Conservation (phyloP, 2,113 vertebrate species). For the Heloderma charlesbogerti region DNA sequence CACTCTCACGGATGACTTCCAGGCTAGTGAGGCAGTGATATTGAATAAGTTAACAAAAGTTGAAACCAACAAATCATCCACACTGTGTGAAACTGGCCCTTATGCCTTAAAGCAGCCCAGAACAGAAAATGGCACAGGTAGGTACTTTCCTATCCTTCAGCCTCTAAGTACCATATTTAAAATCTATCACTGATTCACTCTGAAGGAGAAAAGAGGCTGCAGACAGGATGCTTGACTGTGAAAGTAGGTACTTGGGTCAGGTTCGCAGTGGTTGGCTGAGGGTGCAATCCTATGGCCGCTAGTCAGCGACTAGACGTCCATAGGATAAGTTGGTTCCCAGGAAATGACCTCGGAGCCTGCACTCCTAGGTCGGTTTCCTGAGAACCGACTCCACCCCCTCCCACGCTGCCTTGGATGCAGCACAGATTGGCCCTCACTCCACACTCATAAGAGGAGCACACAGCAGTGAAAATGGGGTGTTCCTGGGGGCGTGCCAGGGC, state of each 20-base stretch:
- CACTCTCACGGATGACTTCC: slow-evolving; percentile 51
- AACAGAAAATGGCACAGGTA: background rate
- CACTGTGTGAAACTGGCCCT: background rate
- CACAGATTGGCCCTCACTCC: too few relatives aligned
- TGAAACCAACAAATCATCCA: slow-evolving; percentile 60
- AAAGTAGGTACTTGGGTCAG: background rate
- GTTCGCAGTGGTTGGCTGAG: background rate
- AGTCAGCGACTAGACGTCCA: too few relatives aligned
- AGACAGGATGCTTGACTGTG: background rate
- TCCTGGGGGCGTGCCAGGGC: too few relatives aligned
- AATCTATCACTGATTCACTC: background rate
- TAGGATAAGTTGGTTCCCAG: too few relatives aligned
- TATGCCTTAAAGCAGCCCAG: slow-evolving; percentile 18
- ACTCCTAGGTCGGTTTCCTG: too few relatives aligned
- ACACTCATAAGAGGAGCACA: too few relatives aligned
- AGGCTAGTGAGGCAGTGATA: slow-evolving; percentile 62
- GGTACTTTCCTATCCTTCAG: slow-evolving; percentile 4
- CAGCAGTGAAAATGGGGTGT: too few relatives aligned
- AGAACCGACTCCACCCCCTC: too few relatives aligned
- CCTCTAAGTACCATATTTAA: background rate
- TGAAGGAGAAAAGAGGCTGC: background rate
- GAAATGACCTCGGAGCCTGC: too few relatives aligned
- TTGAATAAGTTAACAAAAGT: slow-evolving; percentile 63
- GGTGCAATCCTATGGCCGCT: too few relatives aligned
- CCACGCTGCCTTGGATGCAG: too few relatives aligned